Base-by-base conservation (phyloP, 2,888 invertebrate species). In the Agrochola lota region DNA sequence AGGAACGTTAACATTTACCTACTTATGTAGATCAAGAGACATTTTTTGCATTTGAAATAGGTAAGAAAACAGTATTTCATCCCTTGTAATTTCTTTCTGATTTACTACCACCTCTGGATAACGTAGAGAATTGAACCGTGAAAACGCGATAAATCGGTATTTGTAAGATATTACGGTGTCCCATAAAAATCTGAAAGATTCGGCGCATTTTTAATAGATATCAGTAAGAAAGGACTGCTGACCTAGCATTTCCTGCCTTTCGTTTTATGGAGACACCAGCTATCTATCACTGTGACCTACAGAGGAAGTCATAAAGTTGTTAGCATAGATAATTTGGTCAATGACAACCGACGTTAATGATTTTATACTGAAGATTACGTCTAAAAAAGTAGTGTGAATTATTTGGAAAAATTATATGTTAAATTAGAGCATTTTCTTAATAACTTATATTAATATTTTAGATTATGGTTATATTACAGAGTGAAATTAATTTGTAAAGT, bases 81-180 rank as follows among this genome's bases (percentile, higher is more conserved):
- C 83, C 87, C 85, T 78, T 84, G 86, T 89, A 87, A 80, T 83
- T 90, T 87, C 81, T 83, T 84, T 89, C 88, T 89, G 90, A 91
- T 92, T 91, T 92, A 91, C 89, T 82, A 85, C 78, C 76, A 81
- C 71, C 66, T 63, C 74, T 88, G 88, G 87, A 88, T 88, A 86
- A 74, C 87, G 87, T 83, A 78, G 86, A 84, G 89, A 90, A 92
- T 83, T 88, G 88, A 90, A 90, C 90, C 89, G 90, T 91, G 87
- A 90, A 90, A 87, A 78, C 76, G 78, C 78, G 92, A 92, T 92
- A 92, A 90, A 88, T 88, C 80, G 81, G 72, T 84, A 78, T 85
- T 85, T 81, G 68, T 83, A 80, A 87, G 78, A 80, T 81, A 80
- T 87, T 78, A 77, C 55, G 69, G 71, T 78, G 70, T 64, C 59